Evolutionary conservation across 2,113 vertebrate genomes (phyloP).

Genomic region (Microcebus murinus): DNA sequence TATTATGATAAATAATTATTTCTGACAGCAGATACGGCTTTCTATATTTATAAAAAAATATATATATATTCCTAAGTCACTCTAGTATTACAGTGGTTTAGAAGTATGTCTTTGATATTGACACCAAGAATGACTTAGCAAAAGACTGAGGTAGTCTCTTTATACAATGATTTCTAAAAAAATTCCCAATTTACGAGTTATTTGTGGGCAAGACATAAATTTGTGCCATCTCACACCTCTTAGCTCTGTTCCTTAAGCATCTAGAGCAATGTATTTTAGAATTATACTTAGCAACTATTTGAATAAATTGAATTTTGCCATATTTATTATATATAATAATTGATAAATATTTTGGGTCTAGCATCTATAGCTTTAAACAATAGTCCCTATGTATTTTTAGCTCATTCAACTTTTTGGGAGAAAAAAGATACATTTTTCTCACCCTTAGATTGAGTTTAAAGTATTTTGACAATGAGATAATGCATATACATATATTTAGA

Average conservation of each 20-base stretch:
- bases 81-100: neutral
- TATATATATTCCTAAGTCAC: neutral
- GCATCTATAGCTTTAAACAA: neutral
- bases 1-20: neutral
- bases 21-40: neutral
- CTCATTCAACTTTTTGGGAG: neutral
- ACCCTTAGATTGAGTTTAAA: neutral
- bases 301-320: neutral
- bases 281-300: neutral
- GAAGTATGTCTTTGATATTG: neutral
- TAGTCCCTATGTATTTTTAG: neutral
- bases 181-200: neutral
- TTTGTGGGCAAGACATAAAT: neutral
- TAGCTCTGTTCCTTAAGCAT: neutral
- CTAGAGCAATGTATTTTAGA: neutral
- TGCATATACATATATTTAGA: neutral
- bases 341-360: neutral
- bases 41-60: neutral
- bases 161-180: neutral
- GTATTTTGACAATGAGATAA: neutral
- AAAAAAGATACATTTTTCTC: neutral
- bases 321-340: neutral
- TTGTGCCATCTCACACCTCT: neutral
- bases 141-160: neutral
- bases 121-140: neutral